A percentile compares a stretch with the other conserved stretches of the same genome.
Evolutionary conservation across 2,888 invertebrate species (phyloP).

Genomic region (Strigamia crassipes): DNA sequence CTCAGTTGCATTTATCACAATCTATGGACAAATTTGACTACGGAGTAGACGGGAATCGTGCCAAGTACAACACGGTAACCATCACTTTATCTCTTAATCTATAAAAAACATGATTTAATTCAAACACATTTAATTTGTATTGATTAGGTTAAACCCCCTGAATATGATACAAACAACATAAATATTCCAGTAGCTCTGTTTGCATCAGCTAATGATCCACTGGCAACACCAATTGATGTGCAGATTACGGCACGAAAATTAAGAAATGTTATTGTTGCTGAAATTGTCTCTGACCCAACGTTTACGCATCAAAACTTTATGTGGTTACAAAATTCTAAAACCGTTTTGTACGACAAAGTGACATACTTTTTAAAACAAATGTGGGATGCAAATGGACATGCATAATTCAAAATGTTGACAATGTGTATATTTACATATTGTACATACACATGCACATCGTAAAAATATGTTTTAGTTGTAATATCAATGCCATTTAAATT

Average conservation of each 20-base stretch:
- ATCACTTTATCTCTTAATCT: not conserved
- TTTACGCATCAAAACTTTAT: not conserved
- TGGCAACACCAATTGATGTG: not conserved
- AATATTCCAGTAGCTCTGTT: not conserved
- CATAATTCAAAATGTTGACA: too few species aligned
- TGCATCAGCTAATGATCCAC: not conserved
- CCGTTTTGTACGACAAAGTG: not conserved
- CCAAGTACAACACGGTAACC: not conserved
- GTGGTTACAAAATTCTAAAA: not conserved
- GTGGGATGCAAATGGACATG: not conserved
- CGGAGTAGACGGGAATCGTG: not conserved
- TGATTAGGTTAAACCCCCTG: not conserved
- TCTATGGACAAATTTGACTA: not conserved
- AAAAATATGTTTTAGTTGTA: too few species aligned
- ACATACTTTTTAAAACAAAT: not conserved
- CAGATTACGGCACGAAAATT: not conserved
- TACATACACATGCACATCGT: too few species aligned
- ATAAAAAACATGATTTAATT: not conserved
- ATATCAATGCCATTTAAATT: too few species aligned
- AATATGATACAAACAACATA: not conserved
- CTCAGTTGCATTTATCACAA: not conserved
- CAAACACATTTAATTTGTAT: not conserved
- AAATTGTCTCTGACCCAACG: not conserved
- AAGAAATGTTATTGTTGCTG: not conserved
- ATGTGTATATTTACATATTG: too few species aligned